A percentile compares a stretch with the other conserved stretches of the same genome.
These are phyloP conservation scores for Poecilia velifera DNA, from an alignment of 2,797 vertebrate genomes.

Conservation along the genomic window DNA sequence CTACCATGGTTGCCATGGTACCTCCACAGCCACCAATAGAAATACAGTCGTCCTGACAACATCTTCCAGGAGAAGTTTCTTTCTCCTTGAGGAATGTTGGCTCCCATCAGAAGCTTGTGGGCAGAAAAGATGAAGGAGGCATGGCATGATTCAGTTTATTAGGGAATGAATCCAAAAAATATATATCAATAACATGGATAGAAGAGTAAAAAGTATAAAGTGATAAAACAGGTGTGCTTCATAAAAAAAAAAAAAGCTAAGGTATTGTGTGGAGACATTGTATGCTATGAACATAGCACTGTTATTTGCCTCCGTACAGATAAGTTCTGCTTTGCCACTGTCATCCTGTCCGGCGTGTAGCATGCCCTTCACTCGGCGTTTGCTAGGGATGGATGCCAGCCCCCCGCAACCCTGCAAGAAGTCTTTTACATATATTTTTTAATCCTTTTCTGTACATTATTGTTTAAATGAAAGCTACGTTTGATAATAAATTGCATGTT, in stretches of 20 bases:
- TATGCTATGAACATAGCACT: background rate
- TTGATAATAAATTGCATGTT: background rate
- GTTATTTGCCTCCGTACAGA: background rate
- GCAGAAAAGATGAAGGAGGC: conserved; percentile 5
- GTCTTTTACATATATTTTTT: background rate
- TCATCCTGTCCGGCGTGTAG: background rate
- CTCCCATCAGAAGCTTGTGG: conserved; percentile 27
- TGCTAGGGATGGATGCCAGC: background rate
- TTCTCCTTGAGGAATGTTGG: conserved; percentile 59
- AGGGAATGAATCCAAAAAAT: conserved; percentile 14
- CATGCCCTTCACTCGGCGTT: no score
- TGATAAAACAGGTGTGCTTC: background rate
- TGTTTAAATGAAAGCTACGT: background rate
- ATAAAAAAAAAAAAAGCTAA: background rate
- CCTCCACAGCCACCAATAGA: conserved; percentile 25
- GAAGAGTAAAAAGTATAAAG: background rate
- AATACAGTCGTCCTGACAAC: conserved; percentile 65
- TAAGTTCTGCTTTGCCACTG: background rate
- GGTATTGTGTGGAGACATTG: background rate
- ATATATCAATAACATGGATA: conserved; percentile 5
- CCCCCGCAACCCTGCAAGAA: background rate
- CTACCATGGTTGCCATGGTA: conserved; percentile 39
- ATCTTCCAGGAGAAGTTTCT: conserved; percentile 60
- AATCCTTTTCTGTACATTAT: background rate
- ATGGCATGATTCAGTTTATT: conserved; percentile 23